Percentiles rank a stretch among this genome's conserved stretches.
These are phyloP conservation scores for Pemphredon lugubris DNA, from an alignment of 2,888 invertebrate species.

Conservation along the genomic window DNA sequence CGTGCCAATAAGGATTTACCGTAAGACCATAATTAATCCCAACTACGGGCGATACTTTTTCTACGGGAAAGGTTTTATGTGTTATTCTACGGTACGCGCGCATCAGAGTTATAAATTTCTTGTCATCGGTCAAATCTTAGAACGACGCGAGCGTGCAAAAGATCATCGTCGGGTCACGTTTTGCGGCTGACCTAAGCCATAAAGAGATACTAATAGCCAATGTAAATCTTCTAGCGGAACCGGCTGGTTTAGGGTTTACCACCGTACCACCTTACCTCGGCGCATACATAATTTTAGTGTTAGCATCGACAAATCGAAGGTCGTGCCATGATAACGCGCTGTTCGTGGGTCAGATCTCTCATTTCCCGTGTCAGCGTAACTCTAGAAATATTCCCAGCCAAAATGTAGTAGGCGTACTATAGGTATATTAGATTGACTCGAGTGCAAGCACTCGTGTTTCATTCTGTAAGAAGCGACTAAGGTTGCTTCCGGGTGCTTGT, in stretches of 20 bases:
- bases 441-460: constrained; percentile 53
- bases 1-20: neutral
- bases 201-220: constrained; percentile 41
- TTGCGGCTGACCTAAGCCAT: constrained; percentile 30
- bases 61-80: no score
- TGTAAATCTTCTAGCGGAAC: constrained; percentile 41
- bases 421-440: constrained; percentile 9
- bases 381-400: neutral
- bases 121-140: constrained; percentile 1
- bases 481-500: constrained; percentile 60
- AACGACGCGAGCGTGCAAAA: neutral
- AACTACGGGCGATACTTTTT: constrained; percentile 1
- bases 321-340: neutral
- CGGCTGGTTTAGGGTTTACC: constrained; percentile 31
- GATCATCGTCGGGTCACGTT: constrained; percentile 8
- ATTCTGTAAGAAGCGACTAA: constrained; percentile 42
- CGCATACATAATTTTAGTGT: neutral
- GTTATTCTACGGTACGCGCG: neutral
- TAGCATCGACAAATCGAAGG: constrained; percentile 17
- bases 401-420: constrained; percentile 35
- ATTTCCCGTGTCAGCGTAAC: no score
- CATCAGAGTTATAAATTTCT: constrained; percentile 12
- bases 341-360: no score
- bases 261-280: no score
- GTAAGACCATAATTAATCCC: neutral